phyloP scores from a whole-genome alignment of 2,797 vertebrate species.

The Enteromius mattozi region DNA sequence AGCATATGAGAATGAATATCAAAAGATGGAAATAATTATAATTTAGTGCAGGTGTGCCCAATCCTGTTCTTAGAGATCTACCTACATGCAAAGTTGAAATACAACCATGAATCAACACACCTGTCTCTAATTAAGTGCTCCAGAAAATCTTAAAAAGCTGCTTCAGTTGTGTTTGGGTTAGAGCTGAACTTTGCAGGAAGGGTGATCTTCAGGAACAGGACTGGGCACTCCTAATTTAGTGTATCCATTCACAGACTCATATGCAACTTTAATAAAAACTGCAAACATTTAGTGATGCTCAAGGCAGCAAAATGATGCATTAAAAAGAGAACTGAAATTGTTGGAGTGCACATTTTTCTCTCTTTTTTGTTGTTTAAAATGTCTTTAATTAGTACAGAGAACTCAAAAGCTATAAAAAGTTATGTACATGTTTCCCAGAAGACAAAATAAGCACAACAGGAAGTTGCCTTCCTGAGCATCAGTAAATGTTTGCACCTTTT shows the following conservation, averaged over 20 bases:
- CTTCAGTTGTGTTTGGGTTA: neutral
- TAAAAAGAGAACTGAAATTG: neutral
- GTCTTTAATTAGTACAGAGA: neutral
- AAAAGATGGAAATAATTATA: neutral
- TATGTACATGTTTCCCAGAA: neutral
- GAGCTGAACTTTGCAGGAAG: neutral
- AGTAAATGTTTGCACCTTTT: no score
- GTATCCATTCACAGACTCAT: neutral
- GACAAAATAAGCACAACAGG: neutral
- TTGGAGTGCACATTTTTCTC: neutral
- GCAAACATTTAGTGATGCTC: neutral
- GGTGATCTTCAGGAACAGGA: neutral
- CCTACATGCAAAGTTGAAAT: neutral
- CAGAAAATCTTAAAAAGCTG: neutral
- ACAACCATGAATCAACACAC: neutral
- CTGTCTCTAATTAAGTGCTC: neutral
- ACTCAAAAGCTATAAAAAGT: neutral
- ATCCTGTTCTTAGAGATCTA: neutral
- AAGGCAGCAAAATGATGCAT: neutral
- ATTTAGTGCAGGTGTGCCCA: neutral
- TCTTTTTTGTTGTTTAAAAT: neutral
- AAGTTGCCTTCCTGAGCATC: no score
- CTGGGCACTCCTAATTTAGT: neutral
- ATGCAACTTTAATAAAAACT: neutral
- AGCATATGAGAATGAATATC: neutral